Base-by-base conservation (phyloP, 2,888 invertebrate species). In the Spodoptera picta region DNA sequence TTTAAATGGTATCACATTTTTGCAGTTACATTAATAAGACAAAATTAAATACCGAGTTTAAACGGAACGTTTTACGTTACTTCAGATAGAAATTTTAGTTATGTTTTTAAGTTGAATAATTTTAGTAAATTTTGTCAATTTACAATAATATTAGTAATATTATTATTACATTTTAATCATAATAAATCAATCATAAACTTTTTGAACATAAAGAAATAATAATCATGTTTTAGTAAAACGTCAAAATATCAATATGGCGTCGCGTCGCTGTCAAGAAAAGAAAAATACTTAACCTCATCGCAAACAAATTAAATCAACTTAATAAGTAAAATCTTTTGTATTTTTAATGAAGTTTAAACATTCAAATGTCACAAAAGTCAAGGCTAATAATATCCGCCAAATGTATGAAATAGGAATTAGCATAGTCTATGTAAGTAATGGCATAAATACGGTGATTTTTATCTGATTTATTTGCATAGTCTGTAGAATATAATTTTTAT, bases 281-380 rank as follows among this genome's bases (percentile, higher is more conserved):
- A 19, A 19, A 19, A 24, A 49, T n/a, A 44, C 7, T 36, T 9
- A 36, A 36, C 1, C 1, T 44, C 14, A 50, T 41, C 44, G 19
- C 4, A 52, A 51, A 27, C 19, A 41, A 7, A 6, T 27, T 55
- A 55, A 41, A 57, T 19, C 19, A 19, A 42, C 11, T 1, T 2
- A 60, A 48, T 36, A 11, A 55, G 19, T 46, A 55, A 36, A 36
- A 36, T 47, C 9, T 42, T 45, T 50, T 53, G n/a, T 48, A 42
- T 36, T 23, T 41, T 27, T 45, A 64, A 11, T 51, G 50, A 19
- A 53, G 53, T 36, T n/a, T 27, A 4, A 41, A 55, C 56, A 55
- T 43, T 11, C n/a, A 63, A 73, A 73, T 70, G 60, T 60, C 66
- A 75, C 11, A 3, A 2, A 7, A 55, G 46, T 75, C 73, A 73